Evolutionary conservation across 2,113 vertebrate genomes (phyloP).

Genomic region (Perca fluviatilis): DNA sequence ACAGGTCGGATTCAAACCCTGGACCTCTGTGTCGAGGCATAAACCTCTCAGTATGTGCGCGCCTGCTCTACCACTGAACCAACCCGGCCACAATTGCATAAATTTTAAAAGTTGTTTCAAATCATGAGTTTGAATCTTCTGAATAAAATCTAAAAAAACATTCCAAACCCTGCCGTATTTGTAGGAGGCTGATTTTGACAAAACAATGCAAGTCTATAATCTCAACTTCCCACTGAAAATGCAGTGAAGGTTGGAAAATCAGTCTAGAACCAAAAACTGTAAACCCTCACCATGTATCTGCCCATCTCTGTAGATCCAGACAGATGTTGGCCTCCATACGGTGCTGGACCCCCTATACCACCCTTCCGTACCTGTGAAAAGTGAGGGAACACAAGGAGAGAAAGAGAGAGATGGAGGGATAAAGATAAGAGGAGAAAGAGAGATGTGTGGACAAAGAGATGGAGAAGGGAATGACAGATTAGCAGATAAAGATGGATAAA

Average conservation of each 20-base stretch:
- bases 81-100: no score
- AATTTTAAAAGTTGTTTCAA: not conserved
- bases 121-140: not conserved
- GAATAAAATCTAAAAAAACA: not conserved
- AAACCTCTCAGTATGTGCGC: no score
- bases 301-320: conserved; percentile 90
- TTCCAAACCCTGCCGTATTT: not conserved
- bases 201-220: not conserved
- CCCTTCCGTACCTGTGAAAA: conserved; percentile 91
- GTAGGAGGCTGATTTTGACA: not conserved
- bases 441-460: conserved; percentile 17
- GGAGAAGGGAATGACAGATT: conserved; percentile 24
- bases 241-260: not conserved
- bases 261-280: not conserved
- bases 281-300: conserved; percentile 90
- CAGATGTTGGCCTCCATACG: conserved; percentile 90
- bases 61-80: no score
- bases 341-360: conserved; percentile 86
- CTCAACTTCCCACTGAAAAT: not conserved
- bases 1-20: no score
- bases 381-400: conserved; percentile 34
- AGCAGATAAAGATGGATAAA: conserved; percentile 43
- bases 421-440: conserved; percentile 19
- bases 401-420: conserved; percentile 19
- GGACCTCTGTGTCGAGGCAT: no score